Conservation (phyloP, 2,113 vertebrate genomes). For the Chloropsis hardwickii region DNA sequence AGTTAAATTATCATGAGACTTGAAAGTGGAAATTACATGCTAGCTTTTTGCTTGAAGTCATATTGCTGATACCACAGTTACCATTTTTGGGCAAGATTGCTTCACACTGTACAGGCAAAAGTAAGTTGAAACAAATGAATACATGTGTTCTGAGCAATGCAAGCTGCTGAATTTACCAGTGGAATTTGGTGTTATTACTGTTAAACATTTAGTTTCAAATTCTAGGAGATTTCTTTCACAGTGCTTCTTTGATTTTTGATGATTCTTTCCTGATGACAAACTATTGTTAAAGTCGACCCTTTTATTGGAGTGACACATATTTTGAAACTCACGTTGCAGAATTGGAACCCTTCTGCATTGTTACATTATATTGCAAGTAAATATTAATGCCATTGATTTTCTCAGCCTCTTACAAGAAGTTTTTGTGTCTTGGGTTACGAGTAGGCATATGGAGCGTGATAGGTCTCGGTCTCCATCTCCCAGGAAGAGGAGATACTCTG, state of each 20-base stretch:
- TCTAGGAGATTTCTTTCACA: not conserved
- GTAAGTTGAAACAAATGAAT: not conserved
- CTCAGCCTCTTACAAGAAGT: not conserved
- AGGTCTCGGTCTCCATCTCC: slow-evolving; percentile 67
- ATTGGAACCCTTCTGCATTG: not conserved
- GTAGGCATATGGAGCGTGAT: slow-evolving; percentile 60
- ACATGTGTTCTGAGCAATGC: not conserved
- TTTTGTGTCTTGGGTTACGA: not conserved
- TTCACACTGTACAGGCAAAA: not conserved
- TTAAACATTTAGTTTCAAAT: not conserved
- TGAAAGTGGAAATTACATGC: not conserved
- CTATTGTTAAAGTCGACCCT: not conserved
- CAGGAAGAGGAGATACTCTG: slow-evolving; percentile 67
- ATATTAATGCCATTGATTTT: not conserved
- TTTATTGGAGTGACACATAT: fast-evolving
- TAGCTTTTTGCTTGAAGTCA: not conserved
- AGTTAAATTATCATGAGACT: not conserved
- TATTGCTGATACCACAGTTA: not conserved
- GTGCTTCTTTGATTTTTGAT: not conserved
- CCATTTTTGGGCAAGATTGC: not conserved
- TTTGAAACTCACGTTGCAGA: not conserved
- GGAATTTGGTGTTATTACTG: not conserved
- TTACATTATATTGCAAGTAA: not conserved
- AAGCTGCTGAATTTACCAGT: not conserved
- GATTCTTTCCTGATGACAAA: not conserved